Evolutionary conservation across 2,888 invertebrate genomes (phyloP).

Genomic region (Hipparchia semele): DNA sequence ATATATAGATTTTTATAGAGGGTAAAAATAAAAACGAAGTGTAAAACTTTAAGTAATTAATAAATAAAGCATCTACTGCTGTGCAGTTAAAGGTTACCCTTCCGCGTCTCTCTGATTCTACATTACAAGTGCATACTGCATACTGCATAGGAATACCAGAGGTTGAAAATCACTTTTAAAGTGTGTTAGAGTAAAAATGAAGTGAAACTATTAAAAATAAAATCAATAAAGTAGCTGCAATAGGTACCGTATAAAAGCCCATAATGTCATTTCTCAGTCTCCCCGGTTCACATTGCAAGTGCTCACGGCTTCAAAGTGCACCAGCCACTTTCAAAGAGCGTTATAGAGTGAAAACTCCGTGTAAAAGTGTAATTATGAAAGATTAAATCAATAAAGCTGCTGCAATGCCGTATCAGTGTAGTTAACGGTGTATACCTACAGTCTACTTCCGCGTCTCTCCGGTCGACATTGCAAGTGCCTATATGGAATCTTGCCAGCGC

Average conservation of each 20-base stretch:
- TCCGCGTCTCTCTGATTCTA: too few relatives aligned
- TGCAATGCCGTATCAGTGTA: conserved; percentile 26
- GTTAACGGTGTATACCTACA: conserved; percentile 22
- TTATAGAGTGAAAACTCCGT: background rate
- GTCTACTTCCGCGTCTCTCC: conserved; percentile 30
- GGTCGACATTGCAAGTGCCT: conserved; percentile 41
- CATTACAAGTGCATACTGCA: too few relatives aligned
- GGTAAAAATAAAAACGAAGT: too few relatives aligned
- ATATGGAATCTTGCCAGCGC: conserved; percentile 41
- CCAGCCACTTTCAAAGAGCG: background rate
- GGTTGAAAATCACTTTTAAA: too few relatives aligned
- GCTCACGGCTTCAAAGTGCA: conserved; percentile 25
- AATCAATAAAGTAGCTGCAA: conserved; percentile 25
- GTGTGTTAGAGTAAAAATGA: too few relatives aligned
- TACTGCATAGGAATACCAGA: too few relatives aligned
- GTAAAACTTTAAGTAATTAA: too few relatives aligned
- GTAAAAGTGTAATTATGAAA: conserved; percentile 15
- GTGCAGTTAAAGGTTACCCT: too few relatives aligned
- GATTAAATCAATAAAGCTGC: conserved; percentile 21
- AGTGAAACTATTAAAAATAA: background rate
- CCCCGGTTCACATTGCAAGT: conserved; percentile 36
- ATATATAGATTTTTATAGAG: background rate
- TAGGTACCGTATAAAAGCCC: conserved; percentile 14
- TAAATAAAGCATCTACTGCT: too few relatives aligned
- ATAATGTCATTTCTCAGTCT: conserved; percentile 24